Conservation (phyloP, 2,113 vertebrate species). For the Siphamia tubifer region DNA sequence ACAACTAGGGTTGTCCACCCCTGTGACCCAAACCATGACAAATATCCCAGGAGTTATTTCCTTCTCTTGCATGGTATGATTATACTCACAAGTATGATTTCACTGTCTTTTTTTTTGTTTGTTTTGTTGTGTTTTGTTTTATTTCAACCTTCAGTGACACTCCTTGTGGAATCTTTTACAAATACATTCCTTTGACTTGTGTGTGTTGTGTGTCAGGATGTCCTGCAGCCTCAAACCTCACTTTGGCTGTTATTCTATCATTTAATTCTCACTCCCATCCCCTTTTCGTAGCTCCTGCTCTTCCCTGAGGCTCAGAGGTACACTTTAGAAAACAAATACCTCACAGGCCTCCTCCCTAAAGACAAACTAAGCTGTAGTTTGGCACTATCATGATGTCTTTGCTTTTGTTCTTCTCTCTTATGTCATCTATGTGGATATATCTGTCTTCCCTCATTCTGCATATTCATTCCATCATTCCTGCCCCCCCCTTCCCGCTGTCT, state of each 20-base stretch:
- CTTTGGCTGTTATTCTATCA: too few relatives aligned
- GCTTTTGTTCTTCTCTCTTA: background rate
- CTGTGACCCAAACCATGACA: too few relatives aligned
- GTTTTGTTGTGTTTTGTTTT: background rate
- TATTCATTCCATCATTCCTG: background rate
- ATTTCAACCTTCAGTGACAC: background rate
- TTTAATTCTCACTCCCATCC: background rate
- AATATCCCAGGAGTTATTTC: too few relatives aligned
- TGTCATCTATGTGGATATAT: background rate
- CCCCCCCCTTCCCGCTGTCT: background rate
- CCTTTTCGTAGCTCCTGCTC: background rate
- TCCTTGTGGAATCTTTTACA: background rate
- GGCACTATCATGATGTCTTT: background rate
- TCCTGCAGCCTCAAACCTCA: background rate
- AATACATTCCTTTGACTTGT: background rate
- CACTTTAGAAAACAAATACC: conserved; percentile 43
- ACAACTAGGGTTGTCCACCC: too few relatives aligned
- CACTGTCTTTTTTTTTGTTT: background rate
- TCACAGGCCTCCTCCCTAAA: background rate
- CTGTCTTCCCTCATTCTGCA: background rate
- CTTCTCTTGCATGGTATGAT: too few relatives aligned
- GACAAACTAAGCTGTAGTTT: background rate
- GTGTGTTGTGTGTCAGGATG: background rate
- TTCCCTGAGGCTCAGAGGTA: conserved; percentile 22
- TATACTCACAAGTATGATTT: too few relatives aligned